Conservation (phyloP, 2,113 vertebrate species). For the Plecturocebus donacophilus region DNA sequence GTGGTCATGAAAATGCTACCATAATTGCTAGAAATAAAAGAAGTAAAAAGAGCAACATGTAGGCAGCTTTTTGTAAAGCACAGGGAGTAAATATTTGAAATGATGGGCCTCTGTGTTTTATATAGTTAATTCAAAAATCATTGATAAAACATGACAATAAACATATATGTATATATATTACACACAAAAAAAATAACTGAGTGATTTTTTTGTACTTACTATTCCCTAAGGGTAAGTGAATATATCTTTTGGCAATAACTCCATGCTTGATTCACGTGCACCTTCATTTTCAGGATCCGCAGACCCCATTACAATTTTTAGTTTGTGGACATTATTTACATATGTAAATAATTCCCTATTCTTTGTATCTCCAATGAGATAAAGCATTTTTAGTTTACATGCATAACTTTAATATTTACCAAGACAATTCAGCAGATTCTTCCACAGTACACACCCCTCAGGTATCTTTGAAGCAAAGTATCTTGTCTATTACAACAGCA, state of each 20-base stretch:
- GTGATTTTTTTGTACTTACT: not conserved
- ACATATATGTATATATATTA: not conserved
- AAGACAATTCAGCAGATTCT: not conserved
- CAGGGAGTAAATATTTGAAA: slow-evolving; percentile 6
- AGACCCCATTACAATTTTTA: not conserved
- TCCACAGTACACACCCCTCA: not conserved
- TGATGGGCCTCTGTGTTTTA: not conserved
- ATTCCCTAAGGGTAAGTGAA: not conserved
- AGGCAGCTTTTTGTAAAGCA: slow-evolving; percentile 13
- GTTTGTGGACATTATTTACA: not conserved
- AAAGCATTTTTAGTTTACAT: not conserved
- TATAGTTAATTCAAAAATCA: slow-evolving; percentile 36
- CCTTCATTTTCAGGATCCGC: not conserved
- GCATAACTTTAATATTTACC: not conserved
- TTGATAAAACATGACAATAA: slow-evolving; percentile 23
- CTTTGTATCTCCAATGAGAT: not conserved
- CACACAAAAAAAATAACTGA: not conserved
- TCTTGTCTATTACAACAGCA: not conserved
- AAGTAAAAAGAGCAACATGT: slow-evolving; percentile 45
- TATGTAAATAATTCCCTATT: not conserved
- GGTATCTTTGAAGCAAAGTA: not conserved
- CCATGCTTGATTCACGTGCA: not conserved
- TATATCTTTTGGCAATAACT: not conserved
- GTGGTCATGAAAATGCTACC: slow-evolving; percentile 15
- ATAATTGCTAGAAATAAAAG: slow-evolving; percentile 44